Evolutionary conservation across 2,113 vertebrate species (phyloP).

Genomic region (Brachypodius melanocephalos): DNA sequence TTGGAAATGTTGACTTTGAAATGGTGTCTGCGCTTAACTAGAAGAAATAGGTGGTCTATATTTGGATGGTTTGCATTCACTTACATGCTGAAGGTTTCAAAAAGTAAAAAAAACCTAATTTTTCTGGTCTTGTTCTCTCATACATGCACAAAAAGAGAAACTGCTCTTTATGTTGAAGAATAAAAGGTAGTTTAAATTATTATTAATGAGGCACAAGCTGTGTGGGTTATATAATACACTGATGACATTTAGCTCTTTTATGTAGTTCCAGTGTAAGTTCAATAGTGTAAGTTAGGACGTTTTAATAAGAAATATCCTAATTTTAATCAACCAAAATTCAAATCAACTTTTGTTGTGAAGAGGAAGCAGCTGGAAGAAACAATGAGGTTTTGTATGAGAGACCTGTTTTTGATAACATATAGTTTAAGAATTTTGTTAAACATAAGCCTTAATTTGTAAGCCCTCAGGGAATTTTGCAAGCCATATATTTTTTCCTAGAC

Average conservation of each 20-base stretch:
- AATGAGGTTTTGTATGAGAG: not conserved
- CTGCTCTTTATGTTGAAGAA: not conserved
- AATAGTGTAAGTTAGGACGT: not conserved
- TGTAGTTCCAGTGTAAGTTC: not conserved
- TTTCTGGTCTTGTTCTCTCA: not conserved
- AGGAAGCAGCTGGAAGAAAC: not conserved
- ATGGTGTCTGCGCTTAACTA: not conserved
- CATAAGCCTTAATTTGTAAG: slow-evolving; percentile 10
- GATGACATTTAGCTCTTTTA: not conserved
- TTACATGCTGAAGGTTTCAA: not conserved
- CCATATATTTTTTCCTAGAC: not conserved
- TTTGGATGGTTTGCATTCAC: not conserved
- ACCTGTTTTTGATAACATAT: not conserved
- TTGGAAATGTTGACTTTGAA: not conserved
- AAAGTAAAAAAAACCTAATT: not conserved
- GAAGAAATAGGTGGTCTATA: not conserved
- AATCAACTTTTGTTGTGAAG: not conserved
- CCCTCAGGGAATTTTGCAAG: not conserved
- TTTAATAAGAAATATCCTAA: not conserved
- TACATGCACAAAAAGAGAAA: not conserved
- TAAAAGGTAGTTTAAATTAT: not conserved
- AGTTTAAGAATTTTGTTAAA: slow-evolving; percentile 36
- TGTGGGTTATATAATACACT: not conserved
- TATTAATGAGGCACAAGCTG: not conserved
- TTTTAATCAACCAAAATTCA: not conserved